A percentile compares a stretch with the other conserved stretches of the same genome.
These are phyloP conservation scores for Pteruthius melanotis DNA, from an alignment of 2,113 vertebrate species.

Conservation along the genomic window DNA sequence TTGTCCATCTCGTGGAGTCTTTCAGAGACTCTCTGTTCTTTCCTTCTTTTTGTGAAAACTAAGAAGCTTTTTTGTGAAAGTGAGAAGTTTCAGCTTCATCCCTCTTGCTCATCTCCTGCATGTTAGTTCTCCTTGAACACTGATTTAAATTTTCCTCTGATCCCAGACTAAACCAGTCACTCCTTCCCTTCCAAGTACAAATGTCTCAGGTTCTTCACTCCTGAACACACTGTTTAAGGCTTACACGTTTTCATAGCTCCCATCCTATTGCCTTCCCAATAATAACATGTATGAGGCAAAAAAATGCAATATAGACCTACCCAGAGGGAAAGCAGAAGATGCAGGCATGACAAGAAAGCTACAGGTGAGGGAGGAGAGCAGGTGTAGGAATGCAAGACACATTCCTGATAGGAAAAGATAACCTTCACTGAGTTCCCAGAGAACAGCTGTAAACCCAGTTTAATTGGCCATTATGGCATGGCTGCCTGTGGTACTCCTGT, in stretches of 20 bases:
- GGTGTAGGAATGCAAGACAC: background rate
- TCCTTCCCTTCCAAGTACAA: background rate
- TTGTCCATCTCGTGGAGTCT: background rate
- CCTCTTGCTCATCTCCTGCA: background rate
- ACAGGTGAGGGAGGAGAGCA: background rate
- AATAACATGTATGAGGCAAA: background rate
- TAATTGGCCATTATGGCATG: conserved; percentile 17
- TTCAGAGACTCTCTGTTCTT: conserved; percentile 2
- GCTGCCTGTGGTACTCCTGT: background rate
- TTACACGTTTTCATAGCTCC: background rate
- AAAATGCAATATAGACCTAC: background rate
- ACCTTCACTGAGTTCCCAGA: background rate
- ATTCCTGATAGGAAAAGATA: background rate
- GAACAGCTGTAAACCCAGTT: conserved; percentile 28
- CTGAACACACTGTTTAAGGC: background rate
- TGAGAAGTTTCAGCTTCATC: background rate
- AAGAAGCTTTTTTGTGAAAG: background rate
- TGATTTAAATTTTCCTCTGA: background rate
- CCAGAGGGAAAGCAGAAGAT: background rate
- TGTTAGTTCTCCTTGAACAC: background rate
- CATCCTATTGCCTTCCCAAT: background rate
- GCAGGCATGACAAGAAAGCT: background rate
- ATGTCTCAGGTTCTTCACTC: background rate
- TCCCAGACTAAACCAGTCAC: background rate
- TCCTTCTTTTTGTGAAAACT: background rate